Evolutionary conservation across 2,113 vertebrate species (phyloP), one percentile per base, ranked within the genome.

Genomic region (Nanger granti): DNA sequence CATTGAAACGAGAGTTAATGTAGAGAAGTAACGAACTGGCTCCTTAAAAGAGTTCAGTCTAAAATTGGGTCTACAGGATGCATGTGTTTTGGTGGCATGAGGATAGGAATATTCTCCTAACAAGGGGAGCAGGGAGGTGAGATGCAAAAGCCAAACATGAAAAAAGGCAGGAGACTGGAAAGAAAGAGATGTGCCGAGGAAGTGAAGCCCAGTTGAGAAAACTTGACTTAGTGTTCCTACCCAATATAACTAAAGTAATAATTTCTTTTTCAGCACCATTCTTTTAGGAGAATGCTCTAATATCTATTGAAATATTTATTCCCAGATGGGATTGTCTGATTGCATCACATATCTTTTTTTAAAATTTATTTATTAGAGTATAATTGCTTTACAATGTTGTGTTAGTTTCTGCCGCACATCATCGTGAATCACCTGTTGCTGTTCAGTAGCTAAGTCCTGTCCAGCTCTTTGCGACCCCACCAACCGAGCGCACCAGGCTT

Each of bases 401-500:
- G 73, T 79, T 28, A 44, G 37, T 79, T 79, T 79, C 37, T 28
- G 37, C 37, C 3, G 3, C 26, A 44, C 24, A 79, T 7, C 37
- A 76, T 14, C 0, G 22, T 44, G 73, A 79, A 28, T 79, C 37
- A 44, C 5, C 11, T 44, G 14, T 4, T 44, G n/a, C 3, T 24
- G 37, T 28, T 76, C 24, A 79, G 73, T 44, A 41, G 73, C 73
- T 79, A 44, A 79, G 73, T 79, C 1, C 3, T 12, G 73, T 44
- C 73, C 37, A 26, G 0, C 37, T 44, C 73, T 79, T 44, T 79
- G 37, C 0, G 3, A 79, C 6, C 11, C 73, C 73, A 79, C 6
- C 11, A 0, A 44, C 37, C 28, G 11, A 28, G 37, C 0, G 0
- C 20, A 6, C 37, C 73, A 79, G 24, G 37, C 37, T 79, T 79